Conservation (phyloP, 1,140 invertebrate genomes). For the Dreissena polymorpha region DNA sequence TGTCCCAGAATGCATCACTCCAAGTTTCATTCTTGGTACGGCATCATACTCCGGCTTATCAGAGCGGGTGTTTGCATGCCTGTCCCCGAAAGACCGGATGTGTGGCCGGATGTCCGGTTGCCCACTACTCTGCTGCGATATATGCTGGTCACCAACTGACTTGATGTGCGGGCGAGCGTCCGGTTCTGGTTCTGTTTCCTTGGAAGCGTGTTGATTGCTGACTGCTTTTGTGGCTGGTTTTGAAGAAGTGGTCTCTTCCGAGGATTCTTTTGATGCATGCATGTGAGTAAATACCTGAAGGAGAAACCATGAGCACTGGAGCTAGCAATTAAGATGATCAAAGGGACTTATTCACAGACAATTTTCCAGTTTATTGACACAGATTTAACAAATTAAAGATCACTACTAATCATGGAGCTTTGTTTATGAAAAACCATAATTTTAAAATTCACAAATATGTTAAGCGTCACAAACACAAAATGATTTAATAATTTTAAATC, state of each 20-base stretch:
- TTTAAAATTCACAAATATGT: too few species aligned
- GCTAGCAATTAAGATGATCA: too few species aligned
- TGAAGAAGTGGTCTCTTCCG: background rate
- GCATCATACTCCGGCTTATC: conserved; percentile 54
- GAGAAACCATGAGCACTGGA: background rate
- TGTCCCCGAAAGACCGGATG: conserved; percentile 45
- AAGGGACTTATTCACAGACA: too few species aligned
- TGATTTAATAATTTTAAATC: too few species aligned
- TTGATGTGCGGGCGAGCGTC: conserved; percentile 51
- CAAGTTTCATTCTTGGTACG: conserved; percentile 52
- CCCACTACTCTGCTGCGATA: conserved; percentile 20
- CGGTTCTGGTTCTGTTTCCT: conserved; percentile 53
- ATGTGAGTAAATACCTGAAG: conserved; percentile 49
- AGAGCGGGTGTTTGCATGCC: conserved; percentile 57
- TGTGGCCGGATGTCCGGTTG: conserved; percentile 33
- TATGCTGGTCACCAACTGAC: conserved; percentile 30
- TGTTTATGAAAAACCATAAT: too few species aligned
- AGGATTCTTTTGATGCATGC: conserved; percentile 59
- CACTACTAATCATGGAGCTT: too few species aligned
- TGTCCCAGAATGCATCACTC: conserved; percentile 50
- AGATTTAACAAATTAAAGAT: too few species aligned
- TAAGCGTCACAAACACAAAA: too few species aligned
- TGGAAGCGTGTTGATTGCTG: conserved; percentile 55
- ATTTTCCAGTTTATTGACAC: too few species aligned
- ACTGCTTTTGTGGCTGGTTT: conserved; percentile 55